Evolutionary conservation across 2,797 vertebrate species (phyloP).

Genomic region (Argentina silus): DNA sequence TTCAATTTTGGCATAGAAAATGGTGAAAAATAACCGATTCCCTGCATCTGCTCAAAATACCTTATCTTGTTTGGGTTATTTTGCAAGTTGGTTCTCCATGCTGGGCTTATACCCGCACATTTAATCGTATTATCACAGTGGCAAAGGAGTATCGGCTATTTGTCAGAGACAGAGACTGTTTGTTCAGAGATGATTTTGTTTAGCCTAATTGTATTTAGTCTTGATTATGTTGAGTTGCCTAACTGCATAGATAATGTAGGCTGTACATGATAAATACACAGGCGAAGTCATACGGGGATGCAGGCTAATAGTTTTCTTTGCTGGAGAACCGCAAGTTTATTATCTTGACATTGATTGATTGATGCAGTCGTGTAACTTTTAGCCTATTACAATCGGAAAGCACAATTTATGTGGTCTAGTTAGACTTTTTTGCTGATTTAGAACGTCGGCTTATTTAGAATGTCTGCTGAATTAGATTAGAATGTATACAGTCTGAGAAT

Average conservation of each 20-base stretch:
- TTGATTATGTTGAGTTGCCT: background rate
- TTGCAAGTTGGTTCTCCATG: background rate
- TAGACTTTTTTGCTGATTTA: background rate
- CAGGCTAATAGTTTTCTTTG: too few species aligned
- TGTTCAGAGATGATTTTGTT: background rate
- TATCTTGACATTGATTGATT: too few species aligned
- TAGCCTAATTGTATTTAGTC: background rate
- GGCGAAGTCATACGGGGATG: too few species aligned
- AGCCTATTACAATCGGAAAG: too few species aligned
- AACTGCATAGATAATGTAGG: background rate
- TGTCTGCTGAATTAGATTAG: background rate
- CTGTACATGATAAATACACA: background rate
- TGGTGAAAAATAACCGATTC: conserved; percentile 40
- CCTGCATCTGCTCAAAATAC: conserved; percentile 15
- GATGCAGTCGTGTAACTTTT: too few species aligned
- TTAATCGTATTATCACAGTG: background rate
- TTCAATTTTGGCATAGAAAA: conserved; percentile 34
- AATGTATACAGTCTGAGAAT: too few species aligned
- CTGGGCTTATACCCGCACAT: background rate
- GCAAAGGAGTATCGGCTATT: background rate
- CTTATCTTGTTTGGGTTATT: background rate
- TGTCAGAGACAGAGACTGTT: background rate
- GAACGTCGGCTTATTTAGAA: background rate
- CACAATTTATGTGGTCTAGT: background rate
- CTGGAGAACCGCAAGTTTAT: too few species aligned